Evolutionary conservation across 2,888 invertebrate species (phyloP), one percentile per base, ranked within the genome.

Genomic region (Ditula angustiorana): DNA sequence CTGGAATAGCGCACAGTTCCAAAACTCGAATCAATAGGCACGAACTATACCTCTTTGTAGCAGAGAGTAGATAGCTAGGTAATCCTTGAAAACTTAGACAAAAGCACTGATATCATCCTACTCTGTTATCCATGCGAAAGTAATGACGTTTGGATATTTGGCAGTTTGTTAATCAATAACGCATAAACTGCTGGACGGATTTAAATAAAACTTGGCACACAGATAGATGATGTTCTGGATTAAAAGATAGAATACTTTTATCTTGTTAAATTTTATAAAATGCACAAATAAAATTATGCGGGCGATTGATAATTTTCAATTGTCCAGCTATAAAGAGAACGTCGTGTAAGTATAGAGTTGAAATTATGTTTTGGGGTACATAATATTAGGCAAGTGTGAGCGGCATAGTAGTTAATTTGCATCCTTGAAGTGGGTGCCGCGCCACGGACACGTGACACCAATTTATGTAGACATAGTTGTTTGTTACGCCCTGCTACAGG

Each of bases 401-500:
- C 74, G 77, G 77, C 68, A 69, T 65, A 71, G 79, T 78, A 78
- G 86, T 86, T 83, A 86, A 87, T 87, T 87, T 85, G 81, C 83
- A 85, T 83, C 81, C 82, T 76, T 82, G 81, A 83, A 80, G 77
- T 77, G 61, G 74, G 70, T 67, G 65, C 72, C 69, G 67, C 71
- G 79, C 71, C 72, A 69, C 59, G 56, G 66, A 68, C 44, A 21
- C 44, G 44, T 44, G 44, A 4, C 44, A n/a, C 21, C 44, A 21
- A 21, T 44, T n/a, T 44, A 44, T 21, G 11, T 44, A 11, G 21
- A 44, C 21, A 19, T 44, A 44, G 23, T 44, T 11, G 1, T 10
- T 21, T 11, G 10, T 11, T 19, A 44, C 1, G 26, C 5, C 3
- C 26, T 26, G n/a, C n/a, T n/a, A n/a, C 16, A 41, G 16, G 7